These are phyloP conservation scores for Proctacanthus coquilletti DNA, from an alignment of 1,140 invertebrate species.

Conservation along the genomic window DNA sequence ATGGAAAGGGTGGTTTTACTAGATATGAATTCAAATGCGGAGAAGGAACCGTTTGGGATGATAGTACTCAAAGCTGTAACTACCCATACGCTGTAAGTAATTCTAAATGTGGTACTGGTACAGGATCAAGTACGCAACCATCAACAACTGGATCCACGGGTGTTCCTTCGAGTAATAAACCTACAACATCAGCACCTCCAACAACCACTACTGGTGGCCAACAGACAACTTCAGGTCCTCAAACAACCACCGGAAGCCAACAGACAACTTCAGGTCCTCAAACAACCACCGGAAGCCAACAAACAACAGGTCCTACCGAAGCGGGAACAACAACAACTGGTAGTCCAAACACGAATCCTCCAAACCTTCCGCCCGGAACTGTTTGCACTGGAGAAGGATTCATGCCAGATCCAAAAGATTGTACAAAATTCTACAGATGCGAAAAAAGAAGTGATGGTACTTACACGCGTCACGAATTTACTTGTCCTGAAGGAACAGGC, in stretches of 20 bases:
- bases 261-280: slow-evolving; percentile 8
- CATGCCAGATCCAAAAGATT: slow-evolving; percentile 40
- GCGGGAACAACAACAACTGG: slow-evolving; percentile 9
- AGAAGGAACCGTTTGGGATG: slow-evolving; percentile 48
- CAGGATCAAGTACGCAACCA: slow-evolving; percentile 8
- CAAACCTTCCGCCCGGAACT: slow-evolving; percentile 14
- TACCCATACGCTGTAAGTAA: slow-evolving; percentile 36
- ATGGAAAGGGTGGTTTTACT: slow-evolving; percentile 36
- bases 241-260: slow-evolving; percentile 14
- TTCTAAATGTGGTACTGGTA: slow-evolving; percentile 16
- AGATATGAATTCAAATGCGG: slow-evolving; percentile 47
- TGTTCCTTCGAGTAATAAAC: slow-evolving; percentile 13
- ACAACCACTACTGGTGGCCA: slow-evolving; percentile 11
- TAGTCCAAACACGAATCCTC: slow-evolving; percentile 12
- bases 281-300: slow-evolving; percentile 9
- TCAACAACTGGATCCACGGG: slow-evolving; percentile 10
- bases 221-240: slow-evolving; percentile 11
- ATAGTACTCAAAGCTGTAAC: slow-evolving; percentile 41
- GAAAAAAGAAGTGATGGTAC: slow-evolving; percentile 28
- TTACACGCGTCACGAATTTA: slow-evolving; percentile 27
- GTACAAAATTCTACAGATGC: slow-evolving; percentile 39
- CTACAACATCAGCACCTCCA: slow-evolving; percentile 10
- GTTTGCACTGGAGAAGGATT: slow-evolving; percentile 43
- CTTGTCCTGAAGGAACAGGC: slow-evolving; percentile 30
- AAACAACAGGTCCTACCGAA: slow-evolving; percentile 8